Base-by-base conservation (phyloP, 1,140 invertebrate genomes). In the Zaprionus gabonicus region DNA sequence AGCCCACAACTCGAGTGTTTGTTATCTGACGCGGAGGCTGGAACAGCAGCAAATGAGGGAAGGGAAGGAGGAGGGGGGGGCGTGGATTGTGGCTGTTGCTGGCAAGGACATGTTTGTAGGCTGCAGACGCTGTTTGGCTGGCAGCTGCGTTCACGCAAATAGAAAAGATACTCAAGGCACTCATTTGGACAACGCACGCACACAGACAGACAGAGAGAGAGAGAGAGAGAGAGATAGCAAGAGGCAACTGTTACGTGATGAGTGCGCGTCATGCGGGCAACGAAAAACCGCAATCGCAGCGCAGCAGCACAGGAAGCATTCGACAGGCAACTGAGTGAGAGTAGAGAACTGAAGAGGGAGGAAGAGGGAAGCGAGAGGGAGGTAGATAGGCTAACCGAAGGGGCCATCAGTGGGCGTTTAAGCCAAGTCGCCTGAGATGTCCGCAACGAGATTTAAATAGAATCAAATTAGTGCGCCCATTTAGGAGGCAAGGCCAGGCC, bases 111-210 rank as follows among this genome's bases (percentile, higher is more conserved):
- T 71, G 64, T 59, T 55, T 46, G 38, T 66, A 63, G 68, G 74
- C 70, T 66, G 69, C 59, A 73, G 76, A 75, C 71, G 34, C 51
- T 65, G 53, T 60, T 82, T 79, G 74, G 55, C 82, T 74, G 78
- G 69, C 84, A 88, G 85, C 78, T 87, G 84, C 84, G 85, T 84
- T 71, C 85, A 87, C 84, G 84, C 84, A 87, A 88, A 88, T 84
- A 88, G 84, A 88, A 88, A 88, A 88, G 81, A 90, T 81, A 90
- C 85, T 88, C 85, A 90, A 88, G 84, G 84, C 85, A 90, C 84
- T 90, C 81, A 81, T 84, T 88, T 72, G 66, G 71, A 72, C 70
- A 65, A 58, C 68, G 70, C 53, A 51, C 44, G 13, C 53, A 66
- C 53, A 66, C 55, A 20, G 20, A 25, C 25, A 13, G 13, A 28